These are phyloP conservation scores for Heliopora coerulea DNA, from an alignment of 92 coral and sea anemone genomes.

Conservation along the genomic window DNA sequence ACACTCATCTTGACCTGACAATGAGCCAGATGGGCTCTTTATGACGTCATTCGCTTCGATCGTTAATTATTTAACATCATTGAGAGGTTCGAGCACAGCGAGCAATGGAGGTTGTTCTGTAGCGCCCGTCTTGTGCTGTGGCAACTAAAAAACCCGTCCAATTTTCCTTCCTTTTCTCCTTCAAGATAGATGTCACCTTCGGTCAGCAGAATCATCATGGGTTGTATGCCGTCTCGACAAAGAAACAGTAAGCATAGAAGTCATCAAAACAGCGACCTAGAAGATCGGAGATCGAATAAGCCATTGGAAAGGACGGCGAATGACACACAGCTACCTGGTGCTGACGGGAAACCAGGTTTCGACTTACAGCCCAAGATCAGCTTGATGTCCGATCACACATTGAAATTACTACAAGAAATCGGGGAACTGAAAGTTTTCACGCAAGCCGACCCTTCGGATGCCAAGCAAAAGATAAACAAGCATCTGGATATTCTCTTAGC, in stretches of 20 bases:
- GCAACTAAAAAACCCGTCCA: neutral
- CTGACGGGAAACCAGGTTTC: neutral
- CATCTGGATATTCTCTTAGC: constrained; percentile 86
- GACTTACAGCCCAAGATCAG: constrained; percentile 74
- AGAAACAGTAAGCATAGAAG: neutral
- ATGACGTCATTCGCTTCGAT: constrained; percentile 24
- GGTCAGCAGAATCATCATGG: constrained; percentile 59
- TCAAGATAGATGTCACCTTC: constrained; percentile 39
- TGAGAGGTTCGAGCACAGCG: neutral
- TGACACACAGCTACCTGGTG: neutral
- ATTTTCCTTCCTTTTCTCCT: neutral
- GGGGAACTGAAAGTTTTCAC: constrained; percentile 92
- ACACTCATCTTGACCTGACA: neutral
- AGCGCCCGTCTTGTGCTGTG: neutral
- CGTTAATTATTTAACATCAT: constrained; percentile 42
- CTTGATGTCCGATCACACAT: constrained; percentile 89
- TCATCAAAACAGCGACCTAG: constrained; percentile 13
- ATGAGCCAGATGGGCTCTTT: constrained; percentile 9
- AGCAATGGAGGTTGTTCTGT: constrained; percentile 3
- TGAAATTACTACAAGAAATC: constrained; percentile 83
- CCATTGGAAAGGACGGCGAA: constrained; percentile 32
- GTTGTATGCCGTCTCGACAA: constrained; percentile 86
- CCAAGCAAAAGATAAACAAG: constrained; percentile 63
- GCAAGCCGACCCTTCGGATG: constrained; percentile 68
- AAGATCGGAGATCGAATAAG: constrained; percentile 40